Evolutionary conservation across 2,888 invertebrate genomes (phyloP).

Genomic region (Oxyteleia sp.): DNA sequence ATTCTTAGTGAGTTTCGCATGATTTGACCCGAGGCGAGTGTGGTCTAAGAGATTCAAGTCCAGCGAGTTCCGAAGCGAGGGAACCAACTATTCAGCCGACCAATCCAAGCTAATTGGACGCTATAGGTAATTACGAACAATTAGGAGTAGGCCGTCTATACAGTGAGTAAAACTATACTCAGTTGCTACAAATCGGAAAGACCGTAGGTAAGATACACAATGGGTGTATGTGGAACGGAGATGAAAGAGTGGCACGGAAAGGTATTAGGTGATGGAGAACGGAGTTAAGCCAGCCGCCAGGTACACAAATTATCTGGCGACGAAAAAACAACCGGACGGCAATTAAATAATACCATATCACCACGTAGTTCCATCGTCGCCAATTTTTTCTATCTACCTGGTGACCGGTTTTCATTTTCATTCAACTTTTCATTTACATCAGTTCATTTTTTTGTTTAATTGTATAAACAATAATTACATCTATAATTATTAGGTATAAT

Average conservation of each 20-base stretch:
- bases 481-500: too few relatives aligned
- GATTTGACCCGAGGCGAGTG: conserved; percentile 76
- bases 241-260: conserved; percentile 56
- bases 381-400: conserved; percentile 60
- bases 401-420: conserved; percentile 28
- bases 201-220: conserved; percentile 58
- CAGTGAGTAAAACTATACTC: conserved; percentile 78
- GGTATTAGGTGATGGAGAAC: conserved; percentile 58
- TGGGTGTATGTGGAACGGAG: conserved; percentile 34
- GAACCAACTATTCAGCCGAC: conserved; percentile 78
- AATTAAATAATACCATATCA: conserved; percentile 86
- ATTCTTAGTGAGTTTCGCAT: conserved; percentile 76
- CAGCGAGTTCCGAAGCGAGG: conserved; percentile 79
- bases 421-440: too few relatives aligned
- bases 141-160: conserved; percentile 84
- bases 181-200: conserved; percentile 81
- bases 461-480: too few relatives aligned
- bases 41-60: conserved; percentile 68
- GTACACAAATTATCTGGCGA: conserved; percentile 86
- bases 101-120: conserved; percentile 86
- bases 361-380: conserved; percentile 80
- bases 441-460: too few relatives aligned
- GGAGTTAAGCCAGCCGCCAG: conserved; percentile 79
- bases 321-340: conserved; percentile 84
- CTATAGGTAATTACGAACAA: conserved; percentile 87